Percentiles rank a stretch among this genome's conserved stretches.
Conservation (phyloP, 2,888 invertebrate genomes). For the Crossocerus cetratus region DNA sequence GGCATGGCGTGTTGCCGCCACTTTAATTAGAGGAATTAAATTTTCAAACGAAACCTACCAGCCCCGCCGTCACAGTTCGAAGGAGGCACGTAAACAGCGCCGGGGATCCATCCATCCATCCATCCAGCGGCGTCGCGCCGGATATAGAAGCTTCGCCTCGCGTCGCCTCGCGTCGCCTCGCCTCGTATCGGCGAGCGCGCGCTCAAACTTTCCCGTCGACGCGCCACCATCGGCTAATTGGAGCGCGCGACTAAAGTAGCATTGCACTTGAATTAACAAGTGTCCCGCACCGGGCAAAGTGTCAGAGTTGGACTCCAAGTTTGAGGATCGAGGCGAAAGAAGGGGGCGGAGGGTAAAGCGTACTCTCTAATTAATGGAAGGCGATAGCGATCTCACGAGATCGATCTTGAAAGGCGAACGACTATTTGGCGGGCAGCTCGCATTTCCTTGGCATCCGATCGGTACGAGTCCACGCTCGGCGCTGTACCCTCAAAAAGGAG, state of each 20-base stretch:
- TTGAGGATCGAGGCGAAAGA: too few relatives aligned
- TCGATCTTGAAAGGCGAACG: not conserved
- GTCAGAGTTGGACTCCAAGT: not conserved
- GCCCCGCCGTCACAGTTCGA: conserved; percentile 1
- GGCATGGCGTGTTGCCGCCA: conserved; percentile 36
- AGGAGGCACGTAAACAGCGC: not conserved
- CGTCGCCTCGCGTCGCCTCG: too few relatives aligned
- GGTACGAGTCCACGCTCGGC: not conserved
- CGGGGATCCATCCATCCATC: not conserved
- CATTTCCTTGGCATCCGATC: not conserved
- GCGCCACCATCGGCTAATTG: not conserved
- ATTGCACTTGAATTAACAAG: not conserved
- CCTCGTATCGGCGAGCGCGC: not conserved
- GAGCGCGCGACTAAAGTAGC: not conserved
- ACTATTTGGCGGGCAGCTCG: not conserved
- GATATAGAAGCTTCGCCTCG: not conserved
- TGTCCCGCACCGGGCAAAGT: not conserved
- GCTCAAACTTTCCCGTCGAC: not conserved
- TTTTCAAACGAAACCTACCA: conserved; percentile 64
- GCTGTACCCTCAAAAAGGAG: not conserved
- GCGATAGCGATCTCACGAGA: too few relatives aligned
- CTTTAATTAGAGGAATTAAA: conserved; percentile 71
- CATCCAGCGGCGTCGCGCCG: not conserved
- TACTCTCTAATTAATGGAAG: too few relatives aligned
- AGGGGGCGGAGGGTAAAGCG: too few relatives aligned